phyloP scores from a whole-genome alignment of 23 tunicate genomes.

The Trididemnum miniatum region DNA sequence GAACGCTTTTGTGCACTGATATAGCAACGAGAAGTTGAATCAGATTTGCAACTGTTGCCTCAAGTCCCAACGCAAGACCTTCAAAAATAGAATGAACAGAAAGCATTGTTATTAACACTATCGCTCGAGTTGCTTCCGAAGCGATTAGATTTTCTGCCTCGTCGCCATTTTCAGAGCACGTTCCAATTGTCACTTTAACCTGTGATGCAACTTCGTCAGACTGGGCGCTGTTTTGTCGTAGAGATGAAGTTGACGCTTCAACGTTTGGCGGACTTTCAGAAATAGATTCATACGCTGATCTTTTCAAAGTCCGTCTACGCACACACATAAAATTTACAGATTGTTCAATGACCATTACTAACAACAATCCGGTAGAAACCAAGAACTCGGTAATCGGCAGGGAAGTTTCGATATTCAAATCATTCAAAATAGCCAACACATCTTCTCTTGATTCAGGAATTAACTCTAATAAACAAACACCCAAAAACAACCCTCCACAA shows the following conservation, averaged over 20 bases:
- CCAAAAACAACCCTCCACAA: conserved; percentile 87
- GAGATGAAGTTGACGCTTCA: not conserved
- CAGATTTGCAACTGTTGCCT: conserved; percentile 24
- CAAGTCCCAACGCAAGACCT: conserved; percentile 80
- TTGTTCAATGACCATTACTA: conserved; percentile 80
- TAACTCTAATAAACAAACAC: conserved; percentile 70
- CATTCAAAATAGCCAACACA: conserved; percentile 31
- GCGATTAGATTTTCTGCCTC: not conserved
- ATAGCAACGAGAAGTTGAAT: conserved; percentile 64
- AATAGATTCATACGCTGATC: not conserved
- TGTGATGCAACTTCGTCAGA: not conserved
- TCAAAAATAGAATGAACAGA: conserved; percentile 88
- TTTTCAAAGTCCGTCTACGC: not conserved
- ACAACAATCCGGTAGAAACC: conserved; percentile 48
- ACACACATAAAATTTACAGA: conserved; percentile 35
- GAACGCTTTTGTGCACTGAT: conserved; percentile 66
- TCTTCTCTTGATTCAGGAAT: conserved; percentile 56
- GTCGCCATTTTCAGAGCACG: not conserved
- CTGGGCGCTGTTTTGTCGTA: not conserved
- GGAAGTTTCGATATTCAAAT: conserved; percentile 7
- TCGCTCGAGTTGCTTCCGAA: conserved; percentile 31
- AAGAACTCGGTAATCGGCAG: conserved; percentile 76
- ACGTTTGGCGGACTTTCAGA: not conserved
- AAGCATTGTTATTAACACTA: conserved; percentile 56
- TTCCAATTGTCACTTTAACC: not conserved